phyloP scores from a whole-genome alignment of 2,113 vertebrate genomes.

The Phodopus roborovskii region DNA sequence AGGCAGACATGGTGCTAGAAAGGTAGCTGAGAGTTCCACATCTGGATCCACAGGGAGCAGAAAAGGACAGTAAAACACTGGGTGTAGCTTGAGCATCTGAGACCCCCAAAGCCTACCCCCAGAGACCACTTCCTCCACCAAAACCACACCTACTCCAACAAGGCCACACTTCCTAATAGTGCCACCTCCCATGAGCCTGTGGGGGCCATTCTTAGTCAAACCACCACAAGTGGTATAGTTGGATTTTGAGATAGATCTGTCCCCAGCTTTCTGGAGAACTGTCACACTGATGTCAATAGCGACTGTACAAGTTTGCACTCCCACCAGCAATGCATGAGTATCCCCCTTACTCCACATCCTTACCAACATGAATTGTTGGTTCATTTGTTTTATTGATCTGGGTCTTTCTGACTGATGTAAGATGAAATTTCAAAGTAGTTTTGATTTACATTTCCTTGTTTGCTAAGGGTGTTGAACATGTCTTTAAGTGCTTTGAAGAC shows the following conservation, averaged over 20 bases:
- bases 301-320: not conserved
- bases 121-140: no score
- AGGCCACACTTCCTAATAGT: no score
- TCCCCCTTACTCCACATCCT: not conserved
- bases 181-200: no score
- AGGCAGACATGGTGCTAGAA: no score
- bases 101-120: no score
- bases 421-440: not conserved
- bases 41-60: no score
- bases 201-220: no score
- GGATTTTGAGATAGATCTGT: not conserved
- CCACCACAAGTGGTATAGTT: not conserved
- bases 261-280: not conserved
- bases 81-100: no score
- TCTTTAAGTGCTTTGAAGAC: not conserved
- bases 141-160: no score
- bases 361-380: not conserved
- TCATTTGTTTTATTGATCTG: not conserved
- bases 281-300: not conserved
- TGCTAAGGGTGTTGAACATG: not conserved
- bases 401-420: not conserved
- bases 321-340: not conserved
- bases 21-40: no score
- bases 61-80: no score
- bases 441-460: not conserved